Evolutionary conservation across 2,888 invertebrate genomes (phyloP), one percentile per base, ranked within the genome.

Genomic region (Drosophila testacea): DNA sequence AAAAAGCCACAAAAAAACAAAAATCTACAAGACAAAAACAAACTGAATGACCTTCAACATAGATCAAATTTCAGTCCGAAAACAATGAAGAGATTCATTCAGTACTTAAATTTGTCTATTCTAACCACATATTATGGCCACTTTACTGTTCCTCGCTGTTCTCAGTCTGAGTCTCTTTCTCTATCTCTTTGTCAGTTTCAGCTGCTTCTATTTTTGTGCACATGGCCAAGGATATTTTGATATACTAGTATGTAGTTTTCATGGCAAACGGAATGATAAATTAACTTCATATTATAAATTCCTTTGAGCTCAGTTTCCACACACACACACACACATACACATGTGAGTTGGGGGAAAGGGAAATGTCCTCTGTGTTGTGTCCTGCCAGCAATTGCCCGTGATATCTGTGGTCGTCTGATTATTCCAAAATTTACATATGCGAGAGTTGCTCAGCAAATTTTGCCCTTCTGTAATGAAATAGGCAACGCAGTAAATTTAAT

Each of bases 221-320:
- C 36, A 27, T 51, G 50, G 64, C 41, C 39, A 62, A 66, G 41
- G 28, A 64, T 47, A 64, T 74, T 60, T 73, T 63, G 64, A 60
- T 66, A 52, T 44, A 16, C 16, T 16, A 61, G 27, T 50, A 51
- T 59, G 55, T 57, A 47, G 44, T 69, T 67, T 55, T 56, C 30
- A 39, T 52, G 54, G 63, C 62, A 79, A 81, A 75, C 56, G 59
- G 72, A 81, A 73, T 89, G 74, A 87, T 75, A 77, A 84, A 87
- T 81, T 81, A 84, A 79, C 70, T 77, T 64, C 72, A 73, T 78
- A 83, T 88, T 84, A 88, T 80, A 88, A 80, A 85, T 85, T 84
- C 83, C 73, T 83, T 84, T 83, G 81, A 83, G 80, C 73, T 73
- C 71, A 71, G 66, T 72, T 76, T 72, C 64, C 83, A 63, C 80